Conservation (phyloP, 2,797 vertebrate genomes). For the Alfaro cultratus region DNA sequence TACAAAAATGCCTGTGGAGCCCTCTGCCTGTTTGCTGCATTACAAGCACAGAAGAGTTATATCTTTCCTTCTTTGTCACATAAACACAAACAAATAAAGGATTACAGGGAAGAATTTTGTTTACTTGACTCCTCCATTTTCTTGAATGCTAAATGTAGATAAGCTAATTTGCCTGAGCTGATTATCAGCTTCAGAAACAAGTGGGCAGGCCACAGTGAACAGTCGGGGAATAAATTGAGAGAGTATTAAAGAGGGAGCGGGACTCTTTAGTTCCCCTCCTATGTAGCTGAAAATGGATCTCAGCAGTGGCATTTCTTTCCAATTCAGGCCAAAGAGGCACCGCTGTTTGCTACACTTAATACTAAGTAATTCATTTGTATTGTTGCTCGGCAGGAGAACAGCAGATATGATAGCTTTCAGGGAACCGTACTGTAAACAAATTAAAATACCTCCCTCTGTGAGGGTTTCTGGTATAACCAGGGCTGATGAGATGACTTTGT, state of each 20-base stretch:
- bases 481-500: slow-evolving; percentile 13
- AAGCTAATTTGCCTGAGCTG: slow-evolving; percentile 73
- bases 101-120: slow-evolving; percentile 32
- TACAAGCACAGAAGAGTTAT: slow-evolving; percentile 8
- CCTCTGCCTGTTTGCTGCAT: slow-evolving; percentile 15
- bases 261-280: slow-evolving; percentile 67
- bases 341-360: slow-evolving; percentile 61
- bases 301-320: slow-evolving; percentile 65
- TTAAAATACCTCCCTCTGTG: slow-evolving; percentile 44
- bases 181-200: slow-evolving; percentile 75
- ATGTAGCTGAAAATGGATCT: slow-evolving; percentile 72
- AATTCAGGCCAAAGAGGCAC: slow-evolving; percentile 52
- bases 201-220: slow-evolving; percentile 60
- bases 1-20: slow-evolving; percentile 23
- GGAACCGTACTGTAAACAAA: slow-evolving; percentile 71
- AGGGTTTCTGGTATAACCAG: slow-evolving; percentile 42
- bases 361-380: slow-evolving; percentile 68
- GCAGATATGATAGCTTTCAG: slow-evolving; percentile 50
- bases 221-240: slow-evolving; percentile 65
- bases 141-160: slow-evolving; percentile 71
- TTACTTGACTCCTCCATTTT: slow-evolving; percentile 62
- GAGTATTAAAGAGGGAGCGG: slow-evolving; percentile 53
- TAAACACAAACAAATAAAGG: slow-evolving; percentile 20
- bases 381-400: slow-evolving; percentile 66
- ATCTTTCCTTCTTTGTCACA: slow-evolving; percentile 24